Conservation (phyloP, 2,113 vertebrate genomes). For the Zosterops pallidus region DNA sequence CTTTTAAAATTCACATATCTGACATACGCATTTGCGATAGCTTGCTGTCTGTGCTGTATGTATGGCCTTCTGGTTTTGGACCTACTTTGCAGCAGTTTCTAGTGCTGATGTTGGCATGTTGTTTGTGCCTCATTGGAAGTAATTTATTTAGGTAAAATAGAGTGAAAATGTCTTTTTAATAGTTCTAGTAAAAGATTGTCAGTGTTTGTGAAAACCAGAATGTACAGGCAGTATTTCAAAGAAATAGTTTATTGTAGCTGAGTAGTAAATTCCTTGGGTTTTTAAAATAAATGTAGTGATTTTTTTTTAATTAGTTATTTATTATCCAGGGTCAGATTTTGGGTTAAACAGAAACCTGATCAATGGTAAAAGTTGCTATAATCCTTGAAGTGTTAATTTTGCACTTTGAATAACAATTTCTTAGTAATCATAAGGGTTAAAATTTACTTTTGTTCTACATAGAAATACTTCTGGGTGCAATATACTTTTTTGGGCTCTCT, state of each 20-base stretch:
- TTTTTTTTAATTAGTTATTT: background rate
- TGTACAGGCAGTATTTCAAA: background rate
- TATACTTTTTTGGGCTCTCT: background rate
- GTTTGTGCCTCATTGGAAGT: background rate
- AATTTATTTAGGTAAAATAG: background rate
- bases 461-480: background rate
- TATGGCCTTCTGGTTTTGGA: background rate
- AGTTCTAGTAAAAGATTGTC: background rate
- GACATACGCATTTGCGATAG: fast-evolving
- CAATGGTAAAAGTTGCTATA: background rate
- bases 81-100: background rate
- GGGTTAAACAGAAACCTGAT: background rate
- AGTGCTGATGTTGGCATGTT: background rate
- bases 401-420: background rate
- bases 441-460: background rate
- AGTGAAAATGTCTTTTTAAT: background rate
- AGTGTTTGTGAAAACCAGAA: background rate
- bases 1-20: background rate
- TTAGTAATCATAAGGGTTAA: background rate
- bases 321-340: background rate
- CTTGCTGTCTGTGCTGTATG: background rate
- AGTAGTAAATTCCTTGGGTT: background rate
- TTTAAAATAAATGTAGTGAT: background rate
- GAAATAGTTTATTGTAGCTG: background rate
- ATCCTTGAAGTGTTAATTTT: background rate